Conservation (phyloP, 2,888 invertebrate species). For the Caenorhabditis virilis region DNA sequence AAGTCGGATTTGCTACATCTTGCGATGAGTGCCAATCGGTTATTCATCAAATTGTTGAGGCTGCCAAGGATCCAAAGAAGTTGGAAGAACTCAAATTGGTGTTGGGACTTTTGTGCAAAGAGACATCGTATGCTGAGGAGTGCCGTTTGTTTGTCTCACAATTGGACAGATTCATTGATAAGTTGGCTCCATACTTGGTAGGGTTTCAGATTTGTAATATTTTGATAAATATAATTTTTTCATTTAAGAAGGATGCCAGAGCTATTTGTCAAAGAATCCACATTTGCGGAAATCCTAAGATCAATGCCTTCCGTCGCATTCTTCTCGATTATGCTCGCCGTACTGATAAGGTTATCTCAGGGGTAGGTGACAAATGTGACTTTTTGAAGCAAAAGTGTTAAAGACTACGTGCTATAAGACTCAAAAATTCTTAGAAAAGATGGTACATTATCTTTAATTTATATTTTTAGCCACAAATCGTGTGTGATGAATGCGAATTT, state of each 20-base stretch:
- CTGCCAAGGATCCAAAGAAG: conserved; percentile 58
- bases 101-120: conserved; percentile 50
- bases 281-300: conserved; percentile 57
- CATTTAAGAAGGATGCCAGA: conserved; percentile 52
- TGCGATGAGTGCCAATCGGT: conserved; percentile 56
- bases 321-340: conserved; percentile 56
- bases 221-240: neutral
- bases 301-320: conserved; percentile 60
- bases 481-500: conserved; percentile 67
- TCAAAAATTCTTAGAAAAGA: too few relatives aligned
- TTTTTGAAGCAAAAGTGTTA: too few relatives aligned
- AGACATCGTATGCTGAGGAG: conserved; percentile 59
- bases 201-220: conserved; percentile 7
- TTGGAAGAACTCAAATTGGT: conserved; percentile 58
- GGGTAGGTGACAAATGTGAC: conserved; percentile 4
- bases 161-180: conserved; percentile 59
- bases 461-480: conserved; percentile 57
- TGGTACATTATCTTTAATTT: too few relatives aligned
- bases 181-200: conserved; percentile 63
- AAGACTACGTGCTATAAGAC: too few relatives aligned
- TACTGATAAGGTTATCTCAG: conserved; percentile 13
- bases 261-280: conserved; percentile 59
- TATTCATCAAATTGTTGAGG: conserved; percentile 55
- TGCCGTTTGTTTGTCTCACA: conserved; percentile 61
- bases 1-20: conserved; percentile 9